Conservation (phyloP, 2,113 vertebrate genomes). For the Crotalus horridus region DNA sequence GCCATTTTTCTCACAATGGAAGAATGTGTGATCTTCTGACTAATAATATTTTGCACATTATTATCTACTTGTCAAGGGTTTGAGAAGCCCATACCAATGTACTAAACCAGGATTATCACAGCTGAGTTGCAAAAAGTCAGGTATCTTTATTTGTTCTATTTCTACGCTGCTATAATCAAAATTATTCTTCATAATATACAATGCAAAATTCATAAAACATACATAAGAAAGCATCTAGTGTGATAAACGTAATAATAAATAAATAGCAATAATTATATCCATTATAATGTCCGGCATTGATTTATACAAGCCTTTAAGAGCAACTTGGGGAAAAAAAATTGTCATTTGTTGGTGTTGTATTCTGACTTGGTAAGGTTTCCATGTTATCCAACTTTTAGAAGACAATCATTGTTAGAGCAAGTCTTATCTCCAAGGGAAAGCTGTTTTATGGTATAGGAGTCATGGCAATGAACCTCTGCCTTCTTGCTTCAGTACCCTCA, state of each 20-base stretch:
- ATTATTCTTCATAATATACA: background rate
- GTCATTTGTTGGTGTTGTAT: background rate
- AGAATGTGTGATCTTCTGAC: background rate
- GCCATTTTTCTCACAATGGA: background rate
- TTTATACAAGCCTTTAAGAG: background rate
- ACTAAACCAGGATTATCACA: background rate
- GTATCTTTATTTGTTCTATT: background rate
- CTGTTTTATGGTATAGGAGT: background rate
- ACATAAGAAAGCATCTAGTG: background rate
- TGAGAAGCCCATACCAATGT: background rate
- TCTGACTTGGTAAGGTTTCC: background rate
- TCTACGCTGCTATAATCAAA: background rate
- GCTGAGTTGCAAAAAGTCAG: background rate
- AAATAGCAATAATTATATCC: background rate
- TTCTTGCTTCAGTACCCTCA: background rate
- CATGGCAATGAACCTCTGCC: background rate
- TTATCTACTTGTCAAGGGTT: background rate
- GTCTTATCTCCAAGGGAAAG: background rate
- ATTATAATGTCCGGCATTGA: background rate
- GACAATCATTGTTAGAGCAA: background rate
- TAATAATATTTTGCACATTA: background rate
- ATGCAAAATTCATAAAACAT: background rate
- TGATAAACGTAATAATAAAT: background rate
- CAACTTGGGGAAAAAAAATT: background rate
- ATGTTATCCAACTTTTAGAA: background rate